phyloP scores from a whole-genome alignment of 2,888 invertebrate species.

The Callinectes sapidus region DNA sequence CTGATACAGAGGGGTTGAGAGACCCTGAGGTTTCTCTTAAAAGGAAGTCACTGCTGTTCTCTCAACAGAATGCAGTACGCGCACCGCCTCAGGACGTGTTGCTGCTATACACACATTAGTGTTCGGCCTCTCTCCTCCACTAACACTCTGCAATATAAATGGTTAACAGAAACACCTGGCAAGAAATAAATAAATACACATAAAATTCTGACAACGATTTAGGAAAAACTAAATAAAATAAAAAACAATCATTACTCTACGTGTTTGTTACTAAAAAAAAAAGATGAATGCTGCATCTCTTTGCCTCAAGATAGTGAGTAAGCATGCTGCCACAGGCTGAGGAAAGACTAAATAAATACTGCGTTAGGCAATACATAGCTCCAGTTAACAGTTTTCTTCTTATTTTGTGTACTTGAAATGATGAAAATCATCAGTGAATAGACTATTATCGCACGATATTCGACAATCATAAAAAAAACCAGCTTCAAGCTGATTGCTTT shows the following conservation, averaged over 20 bases:
- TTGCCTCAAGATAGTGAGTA: background rate
- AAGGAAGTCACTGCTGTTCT: slow-evolving; percentile 8
- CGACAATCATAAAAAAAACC: background rate
- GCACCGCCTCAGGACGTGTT: background rate
- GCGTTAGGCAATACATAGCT: background rate
- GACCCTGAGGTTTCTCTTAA: slow-evolving; percentile 12
- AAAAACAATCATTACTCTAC: background rate
- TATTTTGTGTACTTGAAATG: too few species aligned
- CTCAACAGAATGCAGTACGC: slow-evolving; percentile 34
- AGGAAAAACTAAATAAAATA: too few species aligned
- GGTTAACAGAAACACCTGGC: background rate
- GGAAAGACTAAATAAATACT: background rate
- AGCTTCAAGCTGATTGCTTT: background rate
- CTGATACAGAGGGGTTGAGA: slow-evolving; percentile 1
- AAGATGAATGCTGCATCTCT: background rate
- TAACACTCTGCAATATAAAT: background rate
- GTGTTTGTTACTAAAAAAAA: background rate
- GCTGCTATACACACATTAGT: slow-evolving; percentile 7
- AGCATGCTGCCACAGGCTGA: background rate
- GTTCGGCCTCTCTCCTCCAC: background rate
- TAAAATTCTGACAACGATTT: background rate
- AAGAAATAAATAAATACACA: background rate
- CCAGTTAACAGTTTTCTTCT: background rate
- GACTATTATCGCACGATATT: background rate
- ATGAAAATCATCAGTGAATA: background rate